Percentiles rank a stretch among this genome's conserved stretches.
Conservation (phyloP, 2,888 invertebrate genomes). For the Phania funesta region DNA sequence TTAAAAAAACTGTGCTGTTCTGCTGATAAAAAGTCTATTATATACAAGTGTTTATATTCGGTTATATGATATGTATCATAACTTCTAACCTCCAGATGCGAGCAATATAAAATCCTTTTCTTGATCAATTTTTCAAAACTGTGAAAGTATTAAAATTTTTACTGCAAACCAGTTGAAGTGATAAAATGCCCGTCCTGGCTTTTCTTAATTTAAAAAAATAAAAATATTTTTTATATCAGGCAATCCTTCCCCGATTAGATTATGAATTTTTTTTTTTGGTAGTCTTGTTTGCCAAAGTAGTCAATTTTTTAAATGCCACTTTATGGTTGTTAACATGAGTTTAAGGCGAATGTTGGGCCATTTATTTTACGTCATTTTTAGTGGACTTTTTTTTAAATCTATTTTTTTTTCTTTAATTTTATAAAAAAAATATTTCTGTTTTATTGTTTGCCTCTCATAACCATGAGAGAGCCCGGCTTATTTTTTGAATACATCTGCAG, state of each 20-base stretch:
- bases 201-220: too few species aligned
- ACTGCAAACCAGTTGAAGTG: too few species aligned
- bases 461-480: slow-evolving; percentile 36
- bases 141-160: too few species aligned
- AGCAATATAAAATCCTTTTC: too few species aligned
- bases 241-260: slow-evolving; percentile 29
- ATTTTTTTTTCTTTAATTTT: slow-evolving; percentile 5
- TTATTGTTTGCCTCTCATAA: background rate
- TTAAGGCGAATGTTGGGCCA: slow-evolving; percentile 59
- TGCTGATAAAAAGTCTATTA: too few species aligned
- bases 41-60: too few species aligned
- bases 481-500: background rate
- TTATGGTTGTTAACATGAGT: slow-evolving; percentile 59
- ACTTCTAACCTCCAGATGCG: too few species aligned
- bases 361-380: slow-evolving; percentile 59
- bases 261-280: slow-evolving; percentile 25
- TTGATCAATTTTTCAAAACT: too few species aligned
- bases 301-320: slow-evolving; percentile 66
- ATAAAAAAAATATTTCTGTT: slow-evolving; percentile 1
- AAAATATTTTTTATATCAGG: background rate
- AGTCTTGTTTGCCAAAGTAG: slow-evolving; percentile 52
- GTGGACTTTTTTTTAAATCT: slow-evolving; percentile 3
- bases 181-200: too few species aligned
- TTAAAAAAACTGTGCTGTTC: too few species aligned
- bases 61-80: too few species aligned